These are phyloP conservation scores for Tethya wilhelma DNA, from an alignment of 37 sponge, comb jelly and placozoan genomes.

Conservation along the genomic window DNA sequence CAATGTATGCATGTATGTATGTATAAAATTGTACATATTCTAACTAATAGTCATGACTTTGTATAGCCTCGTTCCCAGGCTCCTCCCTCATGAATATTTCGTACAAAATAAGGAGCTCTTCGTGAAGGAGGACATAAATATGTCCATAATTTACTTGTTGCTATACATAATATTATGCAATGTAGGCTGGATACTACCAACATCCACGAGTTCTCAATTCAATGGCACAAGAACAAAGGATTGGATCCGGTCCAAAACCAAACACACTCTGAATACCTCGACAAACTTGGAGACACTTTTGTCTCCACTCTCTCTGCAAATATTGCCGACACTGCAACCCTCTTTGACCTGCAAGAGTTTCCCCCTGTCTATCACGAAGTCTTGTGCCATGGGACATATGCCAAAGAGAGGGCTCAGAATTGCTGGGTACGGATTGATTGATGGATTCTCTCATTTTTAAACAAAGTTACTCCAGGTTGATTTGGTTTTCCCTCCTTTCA, in stretches of 20 bases:
- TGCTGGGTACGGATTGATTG: slow-evolving; percentile 40
- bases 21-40: too few relatives aligned
- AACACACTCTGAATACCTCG: slow-evolving; percentile 54
- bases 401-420: slow-evolving; percentile 19
- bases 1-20: background rate
- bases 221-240: slow-evolving; percentile 70
- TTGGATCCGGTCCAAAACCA: slow-evolving; percentile 49
- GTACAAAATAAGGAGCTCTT: too few relatives aligned
- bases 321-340: slow-evolving; percentile 20
- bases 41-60: too few relatives aligned
- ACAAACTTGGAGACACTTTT: slow-evolving; percentile 23
- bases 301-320: slow-evolving; percentile 9
- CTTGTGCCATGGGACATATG: slow-evolving; percentile 52
- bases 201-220: slow-evolving; percentile 68
- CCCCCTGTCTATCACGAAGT: slow-evolving; percentile 63
- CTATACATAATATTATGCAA: too few relatives aligned
- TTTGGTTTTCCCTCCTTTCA: background rate
- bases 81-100: too few relatives aligned
- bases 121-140: too few relatives aligned
- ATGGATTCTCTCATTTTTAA: background rate
- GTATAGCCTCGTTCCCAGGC: too few relatives aligned
- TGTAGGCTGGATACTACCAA: slow-evolving; percentile 64
- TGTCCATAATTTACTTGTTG: too few relatives aligned
- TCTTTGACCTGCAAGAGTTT: background rate
- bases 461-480: background rate